Percentiles rank a stretch among this genome's conserved stretches.
Conservation (phyloP, 2,888 invertebrate species). For the Eupithecia centaureata region DNA sequence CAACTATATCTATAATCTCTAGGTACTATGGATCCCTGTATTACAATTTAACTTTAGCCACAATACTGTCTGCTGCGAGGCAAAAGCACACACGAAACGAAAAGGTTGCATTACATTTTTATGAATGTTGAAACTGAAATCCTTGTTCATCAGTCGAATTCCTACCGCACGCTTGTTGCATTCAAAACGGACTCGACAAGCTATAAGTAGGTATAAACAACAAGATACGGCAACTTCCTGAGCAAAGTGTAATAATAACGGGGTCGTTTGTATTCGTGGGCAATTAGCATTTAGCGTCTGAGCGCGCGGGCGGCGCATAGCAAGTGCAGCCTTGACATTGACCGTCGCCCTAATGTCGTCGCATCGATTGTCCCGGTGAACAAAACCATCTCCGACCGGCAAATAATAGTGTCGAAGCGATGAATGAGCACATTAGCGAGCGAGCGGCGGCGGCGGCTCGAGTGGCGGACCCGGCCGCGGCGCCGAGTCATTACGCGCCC, state of each 20-base stretch:
- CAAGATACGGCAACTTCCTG: slow-evolving; percentile 38
- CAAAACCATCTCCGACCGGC: slow-evolving; percentile 75
- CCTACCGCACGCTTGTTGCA: slow-evolving; percentile 15
- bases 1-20: slow-evolving; percentile 4
- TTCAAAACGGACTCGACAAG: slow-evolving; percentile 14
- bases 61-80: not conserved
- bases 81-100: not conserved
- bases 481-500: slow-evolving; percentile 81
- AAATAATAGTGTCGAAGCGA: slow-evolving; percentile 78
- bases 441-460: slow-evolving; percentile 62
- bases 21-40: not conserved
- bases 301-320: slow-evolving; percentile 62
- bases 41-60: not conserved
- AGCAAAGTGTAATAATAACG: slow-evolving; percentile 50
- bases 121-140: slow-evolving; percentile 10
- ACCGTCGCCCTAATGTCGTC: slow-evolving; percentile 74
- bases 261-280: slow-evolving; percentile 60
- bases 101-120: too few relatives aligned
- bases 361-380: slow-evolving; percentile 75
- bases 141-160: slow-evolving; percentile 8
- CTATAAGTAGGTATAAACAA: slow-evolving; percentile 26
- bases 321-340: slow-evolving; percentile 83
- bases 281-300: slow-evolving; percentile 66
- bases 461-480: slow-evolving; percentile 47
- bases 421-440: slow-evolving; percentile 81